These are phyloP conservation scores for Macrobrachium nipponense DNA, from an alignment of 1,140 invertebrate genomes.

Conservation along the genomic window DNA sequence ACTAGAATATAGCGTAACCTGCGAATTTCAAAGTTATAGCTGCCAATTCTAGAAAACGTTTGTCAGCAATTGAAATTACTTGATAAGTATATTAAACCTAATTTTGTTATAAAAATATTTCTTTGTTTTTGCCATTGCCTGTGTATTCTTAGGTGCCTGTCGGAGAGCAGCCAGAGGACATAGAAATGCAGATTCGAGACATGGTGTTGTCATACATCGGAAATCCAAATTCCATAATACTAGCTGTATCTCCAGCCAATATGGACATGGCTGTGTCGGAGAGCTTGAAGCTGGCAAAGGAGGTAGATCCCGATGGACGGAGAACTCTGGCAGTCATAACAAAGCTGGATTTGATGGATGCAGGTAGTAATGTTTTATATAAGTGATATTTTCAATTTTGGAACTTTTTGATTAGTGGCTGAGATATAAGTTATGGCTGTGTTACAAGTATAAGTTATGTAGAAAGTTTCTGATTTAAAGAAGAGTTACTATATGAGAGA, in stretches of 20 bases:
- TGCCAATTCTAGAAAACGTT: too few species aligned
- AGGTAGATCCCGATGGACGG: slow-evolving; percentile 94
- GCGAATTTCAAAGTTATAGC: too few species aligned
- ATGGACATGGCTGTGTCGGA: slow-evolving; percentile 98
- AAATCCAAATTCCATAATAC: slow-evolving; percentile 92
- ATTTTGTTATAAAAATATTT: too few species aligned
- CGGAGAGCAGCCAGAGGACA: slow-evolving; percentile 91
- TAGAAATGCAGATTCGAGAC: slow-evolving; percentile 85
- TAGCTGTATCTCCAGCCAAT: slow-evolving; percentile 94
- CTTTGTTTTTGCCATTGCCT: neutral
- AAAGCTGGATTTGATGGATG: slow-evolving; percentile 99
- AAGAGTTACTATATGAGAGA: too few species aligned
- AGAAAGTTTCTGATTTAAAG: too few species aligned
- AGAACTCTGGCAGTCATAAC: slow-evolving; percentile 97
- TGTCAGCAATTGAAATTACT: too few species aligned
- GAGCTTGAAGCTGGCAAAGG: slow-evolving; percentile 92
- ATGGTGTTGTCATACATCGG: slow-evolving; percentile 86
- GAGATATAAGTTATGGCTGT: too few species aligned
- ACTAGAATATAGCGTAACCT: too few species aligned
- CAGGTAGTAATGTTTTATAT: slow-evolving; percentile 73
- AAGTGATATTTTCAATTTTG: neutral
- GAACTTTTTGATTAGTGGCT: too few species aligned
- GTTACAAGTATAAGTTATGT: too few species aligned
- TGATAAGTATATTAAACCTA: too few species aligned
- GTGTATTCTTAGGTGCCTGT: slow-evolving; percentile 77